Evolutionary conservation across 35 echinoderm and acorn worm species (phyloP).

Genomic region (Ophiothrix spiculata): DNA sequence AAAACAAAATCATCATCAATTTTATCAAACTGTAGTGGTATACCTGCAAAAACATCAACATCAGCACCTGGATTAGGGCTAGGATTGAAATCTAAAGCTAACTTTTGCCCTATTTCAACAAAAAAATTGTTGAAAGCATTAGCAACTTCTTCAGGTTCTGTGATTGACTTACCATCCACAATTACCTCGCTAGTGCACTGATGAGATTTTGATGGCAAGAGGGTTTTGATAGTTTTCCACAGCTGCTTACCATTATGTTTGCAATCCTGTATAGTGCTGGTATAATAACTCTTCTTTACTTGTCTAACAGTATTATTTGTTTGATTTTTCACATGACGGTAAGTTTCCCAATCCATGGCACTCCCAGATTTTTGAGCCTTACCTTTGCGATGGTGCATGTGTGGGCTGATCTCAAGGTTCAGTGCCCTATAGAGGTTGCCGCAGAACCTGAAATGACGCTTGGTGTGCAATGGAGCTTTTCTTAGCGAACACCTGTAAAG

Average conservation of each 20-base stretch:
- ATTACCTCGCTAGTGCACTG: neutral
- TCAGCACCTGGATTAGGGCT: neutral
- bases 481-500: too few species aligned
- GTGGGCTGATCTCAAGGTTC: too few species aligned
- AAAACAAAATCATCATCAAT: neutral
- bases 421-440: too few species aligned
- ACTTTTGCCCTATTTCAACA: neutral
- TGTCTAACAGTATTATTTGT: conserved; percentile 18
- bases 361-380: conserved; percentile 11
- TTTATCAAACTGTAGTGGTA: neutral
- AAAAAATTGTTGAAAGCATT: conserved; percentile 21
- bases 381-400: too few species aligned
- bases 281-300: conserved; percentile 4
- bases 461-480: too few species aligned
- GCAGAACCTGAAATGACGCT: too few species aligned
- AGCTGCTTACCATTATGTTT: conserved; percentile 15
- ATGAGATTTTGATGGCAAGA: conserved; percentile 18
- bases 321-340: conserved; percentile 18
- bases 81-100: neutral
- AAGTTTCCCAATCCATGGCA: conserved; percentile 12
- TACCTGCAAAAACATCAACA: neutral
- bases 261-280: neutral
- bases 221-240: conserved; percentile 25
- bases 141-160: conserved; percentile 9
- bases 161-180: neutral